A percentile compares a stretch with the other conserved stretches of the same genome.
Evolutionary conservation across 2,888 invertebrate species (phyloP).

Genomic region (Sericinus montela): DNA sequence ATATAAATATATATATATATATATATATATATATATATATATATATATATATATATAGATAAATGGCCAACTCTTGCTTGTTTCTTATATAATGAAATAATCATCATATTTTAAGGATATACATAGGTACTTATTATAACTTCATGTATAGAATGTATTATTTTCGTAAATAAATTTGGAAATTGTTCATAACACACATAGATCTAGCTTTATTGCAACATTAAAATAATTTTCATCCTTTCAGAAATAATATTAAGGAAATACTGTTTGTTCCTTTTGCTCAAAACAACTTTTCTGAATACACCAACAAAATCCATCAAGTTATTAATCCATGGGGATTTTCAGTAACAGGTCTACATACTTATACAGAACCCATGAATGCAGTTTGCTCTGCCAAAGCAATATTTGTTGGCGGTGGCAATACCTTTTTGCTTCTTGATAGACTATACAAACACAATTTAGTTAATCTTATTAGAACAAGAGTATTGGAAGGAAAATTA

Average conservation of each 20-base stretch:
- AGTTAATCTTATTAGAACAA: conserved; percentile 80
- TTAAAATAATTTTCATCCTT: conserved; percentile 29
- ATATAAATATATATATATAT: too few species aligned
- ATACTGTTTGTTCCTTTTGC: conserved; percentile 89
- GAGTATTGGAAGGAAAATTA: conserved; percentile 81
- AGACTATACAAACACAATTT: conserved; percentile 84
- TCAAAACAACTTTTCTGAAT: conserved; percentile 81
- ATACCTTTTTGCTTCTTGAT: conserved; percentile 87
- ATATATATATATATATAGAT: too few species aligned
- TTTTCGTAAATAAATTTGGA: too few species aligned
- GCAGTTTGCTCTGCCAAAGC: conserved; percentile 82
- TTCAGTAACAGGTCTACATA: conserved; percentile 83
- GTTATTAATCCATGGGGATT: conserved; percentile 83
- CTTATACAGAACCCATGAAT: conserved; percentile 69
- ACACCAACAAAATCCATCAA: conserved; percentile 79
- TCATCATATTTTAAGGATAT: too few species aligned
- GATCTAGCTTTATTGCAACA: too few species aligned
- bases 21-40: too few species aligned
- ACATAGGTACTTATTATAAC: too few species aligned
- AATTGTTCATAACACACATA: too few species aligned
- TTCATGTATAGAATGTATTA: too few species aligned
- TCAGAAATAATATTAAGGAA: conserved; percentile 81
- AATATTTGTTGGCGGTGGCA: conserved; percentile 89
- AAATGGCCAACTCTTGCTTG: too few species aligned
- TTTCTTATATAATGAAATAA: too few species aligned